A percentile compares a stretch with the other conserved stretches of the same genome.
These are phyloP conservation scores for Isurus oxyrinchus DNA, from an alignment of 2,113 vertebrate genomes.

Conservation along the genomic window DNA sequence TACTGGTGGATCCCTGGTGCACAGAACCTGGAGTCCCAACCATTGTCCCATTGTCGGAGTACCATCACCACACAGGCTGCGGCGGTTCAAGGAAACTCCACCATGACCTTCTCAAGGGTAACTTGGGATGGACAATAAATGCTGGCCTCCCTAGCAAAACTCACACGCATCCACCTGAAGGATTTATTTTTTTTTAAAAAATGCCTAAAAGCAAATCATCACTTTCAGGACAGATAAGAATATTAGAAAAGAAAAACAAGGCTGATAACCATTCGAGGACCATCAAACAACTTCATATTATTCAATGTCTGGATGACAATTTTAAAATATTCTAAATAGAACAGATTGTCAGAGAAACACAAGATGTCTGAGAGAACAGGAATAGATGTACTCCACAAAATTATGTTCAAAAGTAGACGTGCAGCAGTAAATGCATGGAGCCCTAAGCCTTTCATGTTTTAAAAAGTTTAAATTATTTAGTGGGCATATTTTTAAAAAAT, in stretches of 20 bases:
- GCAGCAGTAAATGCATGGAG: background rate
- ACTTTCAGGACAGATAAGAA: background rate
- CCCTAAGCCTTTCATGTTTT: background rate
- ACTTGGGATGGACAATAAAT: too few relatives aligned
- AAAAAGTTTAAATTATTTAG: background rate
- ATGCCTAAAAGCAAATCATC: background rate
- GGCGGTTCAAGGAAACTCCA: too few relatives aligned
- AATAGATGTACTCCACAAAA: background rate
- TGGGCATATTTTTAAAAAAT: background rate
- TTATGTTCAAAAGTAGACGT: background rate
- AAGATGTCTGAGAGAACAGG: background rate
- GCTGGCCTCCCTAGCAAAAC: too few relatives aligned
- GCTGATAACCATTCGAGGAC: background rate
- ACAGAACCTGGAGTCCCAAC: background rate
- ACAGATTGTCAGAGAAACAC: background rate
- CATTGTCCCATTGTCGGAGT: too few relatives aligned
- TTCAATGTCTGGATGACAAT: background rate
- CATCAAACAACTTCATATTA: background rate
- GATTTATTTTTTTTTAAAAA: background rate
- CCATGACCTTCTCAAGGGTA: too few relatives aligned
- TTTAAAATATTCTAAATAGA: background rate
- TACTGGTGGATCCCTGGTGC: background rate
- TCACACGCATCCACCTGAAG: background rate
- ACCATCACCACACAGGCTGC: too few relatives aligned
- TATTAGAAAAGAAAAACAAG: background rate